A percentile compares a stretch with the other conserved stretches of the same genome.
These are phyloP conservation scores for Plusia festucae DNA, from an alignment of 2,888 invertebrate genomes.

Conservation along the genomic window DNA sequence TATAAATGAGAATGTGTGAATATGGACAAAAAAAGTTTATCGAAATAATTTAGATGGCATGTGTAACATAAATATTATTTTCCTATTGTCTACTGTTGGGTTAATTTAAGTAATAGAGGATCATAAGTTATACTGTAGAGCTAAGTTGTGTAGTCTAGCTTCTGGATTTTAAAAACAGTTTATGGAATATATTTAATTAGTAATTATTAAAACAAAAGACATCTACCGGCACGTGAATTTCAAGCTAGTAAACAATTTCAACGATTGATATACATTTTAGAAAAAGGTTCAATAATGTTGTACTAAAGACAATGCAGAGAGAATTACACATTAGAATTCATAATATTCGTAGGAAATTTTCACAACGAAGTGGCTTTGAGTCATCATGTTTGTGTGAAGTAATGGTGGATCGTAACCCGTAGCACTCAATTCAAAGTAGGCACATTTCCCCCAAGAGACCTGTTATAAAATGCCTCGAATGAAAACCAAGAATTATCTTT, in stretches of 20 bases:
- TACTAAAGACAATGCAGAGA: background rate
- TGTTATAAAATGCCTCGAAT: background rate
- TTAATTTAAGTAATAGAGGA: too few species aligned
- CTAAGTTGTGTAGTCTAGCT: too few species aligned
- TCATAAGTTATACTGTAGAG: too few species aligned
- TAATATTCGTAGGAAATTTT: background rate
- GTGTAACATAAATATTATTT: too few species aligned
- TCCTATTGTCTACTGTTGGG: too few species aligned
- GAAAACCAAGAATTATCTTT: constrained; percentile 1
- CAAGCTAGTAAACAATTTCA: too few species aligned
- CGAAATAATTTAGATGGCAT: background rate
- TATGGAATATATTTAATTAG: too few species aligned
- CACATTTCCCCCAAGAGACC: background rate
- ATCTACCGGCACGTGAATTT: too few species aligned
- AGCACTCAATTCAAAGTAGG: constrained; percentile 7
- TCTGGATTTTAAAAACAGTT: too few species aligned
- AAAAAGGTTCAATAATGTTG: background rate
- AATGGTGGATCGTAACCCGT: constrained; percentile 5
- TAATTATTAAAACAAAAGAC: too few species aligned
- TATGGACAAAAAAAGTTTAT: background rate
- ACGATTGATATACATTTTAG: too few species aligned
- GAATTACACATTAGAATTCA: background rate
- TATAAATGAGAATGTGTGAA: background rate
- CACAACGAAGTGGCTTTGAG: background rate
- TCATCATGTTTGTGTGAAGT: constrained; percentile 2